phyloP scores from a whole-genome alignment of 2,797 vertebrate species.

The Micromesistius poutassou region DNA sequence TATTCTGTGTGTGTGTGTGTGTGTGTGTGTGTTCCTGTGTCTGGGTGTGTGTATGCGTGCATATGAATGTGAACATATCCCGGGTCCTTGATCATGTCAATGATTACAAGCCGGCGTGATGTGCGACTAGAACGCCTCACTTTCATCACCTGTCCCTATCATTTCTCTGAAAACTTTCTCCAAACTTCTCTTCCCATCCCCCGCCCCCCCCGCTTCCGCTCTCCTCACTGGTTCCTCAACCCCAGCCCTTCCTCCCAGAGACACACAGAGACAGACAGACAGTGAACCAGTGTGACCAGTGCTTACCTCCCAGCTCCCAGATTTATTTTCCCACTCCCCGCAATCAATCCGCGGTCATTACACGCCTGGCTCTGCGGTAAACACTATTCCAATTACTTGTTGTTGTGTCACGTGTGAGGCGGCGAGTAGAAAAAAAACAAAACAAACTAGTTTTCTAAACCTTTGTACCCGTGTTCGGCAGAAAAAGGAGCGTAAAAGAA shows the following conservation, averaged over 20 bases:
- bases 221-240: not conserved
- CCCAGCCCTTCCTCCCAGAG: not conserved
- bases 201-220: not conserved
- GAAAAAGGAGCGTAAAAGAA: slow-evolving; percentile 56
- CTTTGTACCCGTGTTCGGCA: slow-evolving; percentile 89
- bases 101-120: not conserved
- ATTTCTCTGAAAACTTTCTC: not conserved
- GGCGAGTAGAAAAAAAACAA: not conserved
- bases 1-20: not conserved
- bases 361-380: not conserved
- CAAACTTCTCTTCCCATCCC: not conserved
- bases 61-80: not conserved
- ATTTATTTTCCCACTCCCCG: slow-evolving; percentile 52
- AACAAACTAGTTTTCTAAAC: slow-evolving; percentile 70
- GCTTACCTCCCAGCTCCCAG: slow-evolving; percentile 18
- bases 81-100: not conserved
- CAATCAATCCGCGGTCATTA: slow-evolving; percentile 80
- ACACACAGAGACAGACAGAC: not conserved
- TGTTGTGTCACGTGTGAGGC: not conserved
- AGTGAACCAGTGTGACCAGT: not conserved
- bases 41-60: not conserved
- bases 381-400: not conserved
- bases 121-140: not conserved
- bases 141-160: not conserved
- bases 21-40: not conserved